These are phyloP conservation scores for Ambastaia sidthimunki DNA, from an alignment of 2,797 vertebrate species.

Conservation along the genomic window DNA sequence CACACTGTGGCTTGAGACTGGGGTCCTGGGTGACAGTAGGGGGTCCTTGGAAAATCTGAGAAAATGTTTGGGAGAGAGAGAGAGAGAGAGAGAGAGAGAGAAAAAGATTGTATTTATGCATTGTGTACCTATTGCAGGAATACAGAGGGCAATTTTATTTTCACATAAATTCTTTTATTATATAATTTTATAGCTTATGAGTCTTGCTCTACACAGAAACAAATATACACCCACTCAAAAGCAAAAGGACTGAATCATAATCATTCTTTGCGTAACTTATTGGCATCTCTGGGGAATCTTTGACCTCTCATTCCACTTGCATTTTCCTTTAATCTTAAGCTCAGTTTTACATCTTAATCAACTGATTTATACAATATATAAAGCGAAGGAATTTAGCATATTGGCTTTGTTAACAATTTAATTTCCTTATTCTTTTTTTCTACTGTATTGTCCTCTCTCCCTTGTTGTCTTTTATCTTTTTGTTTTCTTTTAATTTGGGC, in stretches of 20 bases:
- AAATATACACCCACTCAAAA: neutral
- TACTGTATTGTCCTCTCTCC: neutral
- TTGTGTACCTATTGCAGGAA: neutral
- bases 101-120: neutral
- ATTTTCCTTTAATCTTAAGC: constrained; percentile 37
- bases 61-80: neutral
- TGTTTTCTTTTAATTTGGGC: neutral
- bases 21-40: neutral
- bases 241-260: neutral
- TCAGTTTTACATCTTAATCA: constrained; percentile 42
- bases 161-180: too few relatives aligned
- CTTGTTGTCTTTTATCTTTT: neutral
- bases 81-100: too few relatives aligned
- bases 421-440: neutral
- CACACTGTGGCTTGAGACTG: neutral
- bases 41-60: neutral
- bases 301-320: constrained; percentile 1
- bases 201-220: neutral
- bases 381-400: neutral
- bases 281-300: constrained; percentile 8
- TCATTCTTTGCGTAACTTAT: neutral
- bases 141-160: too few relatives aligned
- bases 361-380: constrained; percentile 28
- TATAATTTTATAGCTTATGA: neutral
- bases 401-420: neutral